Percentiles rank a stretch among this genome's conserved stretches.
These are phyloP conservation scores for Eupithecia exiguata DNA, from an alignment of 2,888 invertebrate genomes.

Conservation along the genomic window DNA sequence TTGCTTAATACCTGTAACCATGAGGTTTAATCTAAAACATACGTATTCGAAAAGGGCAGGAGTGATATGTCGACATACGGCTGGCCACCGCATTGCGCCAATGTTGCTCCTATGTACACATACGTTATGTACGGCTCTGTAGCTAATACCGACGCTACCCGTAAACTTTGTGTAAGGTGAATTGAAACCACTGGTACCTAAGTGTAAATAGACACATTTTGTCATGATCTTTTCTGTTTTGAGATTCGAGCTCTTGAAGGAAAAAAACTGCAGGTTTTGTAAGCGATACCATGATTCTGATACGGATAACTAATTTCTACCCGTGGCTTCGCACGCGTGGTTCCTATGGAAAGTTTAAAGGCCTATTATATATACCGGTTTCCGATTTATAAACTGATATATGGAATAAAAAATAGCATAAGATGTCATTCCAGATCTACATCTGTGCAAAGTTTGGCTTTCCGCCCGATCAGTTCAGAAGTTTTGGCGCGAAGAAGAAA, in stretches of 20 bases:
- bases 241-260: neutral
- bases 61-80: constrained; percentile 79
- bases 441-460: neutral
- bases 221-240: neutral
- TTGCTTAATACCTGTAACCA: constrained; percentile 23
- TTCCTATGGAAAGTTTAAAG: neutral
- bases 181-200: constrained; percentile 46
- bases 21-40: constrained; percentile 52
- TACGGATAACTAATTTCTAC: neutral
- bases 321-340: neutral
- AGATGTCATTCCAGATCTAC: neutral
- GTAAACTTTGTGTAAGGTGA: constrained; percentile 52
- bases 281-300: neutral
- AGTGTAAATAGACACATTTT: neutral
- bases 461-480: neutral
- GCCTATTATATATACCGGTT: no score
- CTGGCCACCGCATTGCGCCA: constrained; percentile 81
- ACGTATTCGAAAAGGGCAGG: constrained; percentile 71
- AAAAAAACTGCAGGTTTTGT: neutral
- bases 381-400: no score
- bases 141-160: constrained; percentile 67
- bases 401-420: no score
- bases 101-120: constrained; percentile 76
- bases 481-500: neutral
- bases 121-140: constrained; percentile 67